Evolutionary conservation across 1,140 invertebrate species (phyloP), one percentile per base, ranked within the genome.

Genomic region (Octopus bimaculoides): DNA sequence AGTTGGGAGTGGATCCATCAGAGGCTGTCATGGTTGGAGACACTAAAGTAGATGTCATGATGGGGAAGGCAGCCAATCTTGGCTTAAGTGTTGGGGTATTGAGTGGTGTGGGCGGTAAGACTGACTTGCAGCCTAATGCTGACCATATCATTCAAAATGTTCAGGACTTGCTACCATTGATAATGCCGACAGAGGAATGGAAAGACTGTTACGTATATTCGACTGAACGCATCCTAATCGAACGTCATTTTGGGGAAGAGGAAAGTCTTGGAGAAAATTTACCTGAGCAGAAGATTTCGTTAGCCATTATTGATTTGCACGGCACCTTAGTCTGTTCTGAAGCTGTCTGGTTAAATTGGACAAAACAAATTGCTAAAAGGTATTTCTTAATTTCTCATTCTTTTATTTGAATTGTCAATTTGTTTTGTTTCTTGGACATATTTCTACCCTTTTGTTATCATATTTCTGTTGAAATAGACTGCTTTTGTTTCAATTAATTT

Each of bases 251-350:
- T 82, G 6, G 79, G 82, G 69, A 82, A 54, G 52, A 41, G 5
- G 17, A 71, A n/a, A 73, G 56, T 10, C 53, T 14, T 7, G 80
- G 54, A 17, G 76, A 61, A 12, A 75, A 78, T 5, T 26, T 74
- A 17, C 20, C 7, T 14, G 56, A 82, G 73, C 52, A 80, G 52
- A 81, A 81, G 7, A 77, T 83, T 54, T 79, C 83, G 3, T 82
- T 91, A n/a, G 88, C 91, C 6, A 90, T 91, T 53, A 90, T 91
- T 84, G 91, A 91, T 82, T 89, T 91, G 66, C 89, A 91, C 82
- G 91, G 91, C 6, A 91, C 91, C 14, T 83, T 91, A 17, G 84
- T 91, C 54, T 91, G 90, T 83, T 87, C 89, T 61, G 86, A 91
- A 78, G 84, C 83, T 26, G 89, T 86, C 82, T 91, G 90, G 85